Evolutionary conservation across 2,113 vertebrate species (phyloP).

Genomic region (Bufo bufo): DNA sequence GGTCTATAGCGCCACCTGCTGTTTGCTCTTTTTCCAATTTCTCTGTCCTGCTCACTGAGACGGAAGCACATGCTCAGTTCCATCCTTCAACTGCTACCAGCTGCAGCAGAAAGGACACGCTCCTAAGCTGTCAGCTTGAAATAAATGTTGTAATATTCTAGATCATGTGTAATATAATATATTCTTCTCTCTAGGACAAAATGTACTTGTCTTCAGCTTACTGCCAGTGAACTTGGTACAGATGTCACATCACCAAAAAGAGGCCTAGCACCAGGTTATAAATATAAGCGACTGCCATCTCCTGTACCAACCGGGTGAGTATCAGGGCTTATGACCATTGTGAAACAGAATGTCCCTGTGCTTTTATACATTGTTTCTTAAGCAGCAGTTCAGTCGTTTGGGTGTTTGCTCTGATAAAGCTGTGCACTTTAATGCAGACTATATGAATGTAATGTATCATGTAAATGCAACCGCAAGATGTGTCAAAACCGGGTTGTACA

Average conservation of each 20-base stretch:
- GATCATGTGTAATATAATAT: background rate
- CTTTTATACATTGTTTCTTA: background rate
- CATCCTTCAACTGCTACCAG: too few species aligned
- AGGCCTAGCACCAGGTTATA: constrained; percentile 69
- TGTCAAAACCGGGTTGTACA: constrained; percentile 94
- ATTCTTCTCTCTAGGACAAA: constrained; percentile 66
- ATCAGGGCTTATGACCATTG: background rate
- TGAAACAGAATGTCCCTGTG: too few species aligned
- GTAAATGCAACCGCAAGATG: constrained; percentile 79
- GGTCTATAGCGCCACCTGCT: too few species aligned
- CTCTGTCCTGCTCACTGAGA: too few species aligned
- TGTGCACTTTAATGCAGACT: constrained; percentile 71
- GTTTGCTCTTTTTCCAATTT: too few species aligned
- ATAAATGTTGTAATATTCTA: too few species aligned
- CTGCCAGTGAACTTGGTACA: constrained; percentile 65
- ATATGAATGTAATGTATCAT: constrained; percentile 88
- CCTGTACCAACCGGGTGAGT: constrained; percentile 82
- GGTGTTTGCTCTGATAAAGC: background rate
- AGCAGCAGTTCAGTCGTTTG: background rate
- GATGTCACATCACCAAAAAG: constrained; percentile 46
- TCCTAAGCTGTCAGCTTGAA: too few species aligned
- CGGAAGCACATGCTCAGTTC: too few species aligned
- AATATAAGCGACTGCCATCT: constrained; percentile 77
- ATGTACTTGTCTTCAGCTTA: constrained; percentile 83
- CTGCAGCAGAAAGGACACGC: too few species aligned